Evolutionary conservation across 2,113 vertebrate genomes (phyloP), one percentile per base, ranked within the genome.

Genomic region (Scatophagus argus): DNA sequence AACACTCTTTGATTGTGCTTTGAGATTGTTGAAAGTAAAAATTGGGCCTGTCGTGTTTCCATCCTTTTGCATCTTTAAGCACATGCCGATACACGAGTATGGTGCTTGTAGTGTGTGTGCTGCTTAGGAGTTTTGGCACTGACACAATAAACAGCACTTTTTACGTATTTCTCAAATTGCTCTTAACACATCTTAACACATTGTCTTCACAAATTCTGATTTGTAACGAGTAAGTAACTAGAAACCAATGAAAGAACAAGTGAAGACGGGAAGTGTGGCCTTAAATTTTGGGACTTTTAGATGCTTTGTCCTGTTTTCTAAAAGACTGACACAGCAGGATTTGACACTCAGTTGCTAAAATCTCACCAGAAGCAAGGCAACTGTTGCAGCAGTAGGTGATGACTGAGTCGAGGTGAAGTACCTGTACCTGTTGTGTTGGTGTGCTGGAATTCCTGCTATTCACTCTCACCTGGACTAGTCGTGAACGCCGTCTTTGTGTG

Each of bases 381-480:
- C 6, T 3, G 44, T 6, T 27, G 56, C 56, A 51, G 61, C 36
- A 43, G 72, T 6, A 29, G 23, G 55, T 29, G 59, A 14, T 51
- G 25, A 52, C 31, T 16, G 60, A 52, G 65, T 3, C 1, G 12
- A 32, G 23, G 32, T 55, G 61, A 41, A 34, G 70, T 64, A 65
- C 77, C 52, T 63, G 44, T 68, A 27, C 29, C 16, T 56, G 43
- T 67, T 43, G 52, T 54, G 49, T 34, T 49, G 31, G 38, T 52
- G 44, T 23, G 63, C 3, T 58, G 79, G 76, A 88, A 88, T 80
- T 71, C 61, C 55, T 65, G 77, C 77, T 67, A 81, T 78, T 82
- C 46, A 16, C 39, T 39, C 76, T 87, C 66, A 77, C 58, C 82
- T 82, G 76, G 36, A 29, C 46, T n/a, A n/a, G n/a, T 31, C 0